Evolutionary conservation across 2,113 vertebrate species (phyloP), one percentile per base, ranked within the genome.

Genomic region (Percina caprodes): DNA sequence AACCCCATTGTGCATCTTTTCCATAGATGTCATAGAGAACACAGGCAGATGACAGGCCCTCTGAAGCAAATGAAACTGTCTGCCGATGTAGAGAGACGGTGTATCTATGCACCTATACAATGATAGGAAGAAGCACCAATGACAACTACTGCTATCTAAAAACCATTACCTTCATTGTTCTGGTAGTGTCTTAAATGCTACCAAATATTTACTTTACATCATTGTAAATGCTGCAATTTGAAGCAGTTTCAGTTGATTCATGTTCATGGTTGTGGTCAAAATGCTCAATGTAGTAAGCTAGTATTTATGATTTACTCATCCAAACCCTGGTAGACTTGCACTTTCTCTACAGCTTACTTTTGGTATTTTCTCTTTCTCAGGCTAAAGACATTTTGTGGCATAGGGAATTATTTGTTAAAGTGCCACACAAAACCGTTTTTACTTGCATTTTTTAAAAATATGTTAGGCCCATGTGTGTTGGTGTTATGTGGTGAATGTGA

Each of bases 1-100:
- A 85, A 88, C 88, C 91, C 92, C 81, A 78, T 83, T 67, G 91
- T 83, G 86, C 83, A 83, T 87, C 75, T 92, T 92, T 91, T 93
- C 77, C 83, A 90, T 88, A 74, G 90, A 92, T 92, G 84, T 83
- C 91, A 92, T 84, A 69, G 69, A 74, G 82, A 73, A 82, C 66
- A 82, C 85, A 88, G 74, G 70, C 66, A 82, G 87, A 90, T 77
- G 80, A 85, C 88, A 86, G 83, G 73, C 72, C 83, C 66, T 82
- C 67, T 87, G 78, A 88, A 80, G 79, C 66, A 69, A 63, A 85
- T 73, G 14, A 82, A 90, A 85, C 39, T 18, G 69, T 72, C 56
- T 79, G 51, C 52, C 72, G 76, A 18, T 42, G 59, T 48, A 65
- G 59, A 65, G 59, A 35, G n/a, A 19, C 59, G 26, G 33, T 26